These are phyloP conservation scores for Enteromius trimaculatus DNA, from an alignment of 2,797 vertebrate species.

Conservation along the genomic window DNA sequence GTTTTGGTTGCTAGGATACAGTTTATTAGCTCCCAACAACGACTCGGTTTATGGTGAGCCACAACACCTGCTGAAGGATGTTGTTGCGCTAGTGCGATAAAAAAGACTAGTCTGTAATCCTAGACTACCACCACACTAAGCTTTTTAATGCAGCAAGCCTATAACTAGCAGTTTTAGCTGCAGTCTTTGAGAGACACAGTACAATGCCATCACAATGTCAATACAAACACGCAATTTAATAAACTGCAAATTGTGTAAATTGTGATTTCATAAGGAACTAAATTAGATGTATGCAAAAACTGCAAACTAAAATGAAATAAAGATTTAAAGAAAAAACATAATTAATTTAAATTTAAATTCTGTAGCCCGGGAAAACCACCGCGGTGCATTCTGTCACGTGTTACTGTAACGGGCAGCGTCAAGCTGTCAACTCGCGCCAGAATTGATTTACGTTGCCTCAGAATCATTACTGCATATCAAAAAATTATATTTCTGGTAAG, in stretches of 20 bases:
- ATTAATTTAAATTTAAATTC: slow-evolving; percentile 21
- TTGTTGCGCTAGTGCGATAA: background rate
- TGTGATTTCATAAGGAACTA: background rate
- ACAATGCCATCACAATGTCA: background rate
- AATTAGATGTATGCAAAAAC: background rate
- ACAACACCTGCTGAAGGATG: background rate
- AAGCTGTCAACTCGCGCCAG: background rate
- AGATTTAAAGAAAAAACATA: background rate
- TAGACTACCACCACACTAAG: background rate
- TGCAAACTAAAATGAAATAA: background rate
- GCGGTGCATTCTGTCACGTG: background rate
- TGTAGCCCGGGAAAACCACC: slow-evolving; percentile 13
- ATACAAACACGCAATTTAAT: background rate
- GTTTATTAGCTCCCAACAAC: background rate
- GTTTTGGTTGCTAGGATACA: slow-evolving; percentile 30
- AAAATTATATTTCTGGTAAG: background rate
- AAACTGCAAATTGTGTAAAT: background rate
- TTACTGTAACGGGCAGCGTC: background rate
- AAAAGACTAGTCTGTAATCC: background rate
- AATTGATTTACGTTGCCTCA: background rate
- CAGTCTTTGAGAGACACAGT: background rate
- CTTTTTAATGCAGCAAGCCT: background rate
- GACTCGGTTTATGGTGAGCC: background rate
- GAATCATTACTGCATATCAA: background rate
- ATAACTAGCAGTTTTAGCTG: background rate